These are phyloP conservation scores for Cottus gobio DNA, from an alignment of 2,113 vertebrate species.

Conservation along the genomic window DNA sequence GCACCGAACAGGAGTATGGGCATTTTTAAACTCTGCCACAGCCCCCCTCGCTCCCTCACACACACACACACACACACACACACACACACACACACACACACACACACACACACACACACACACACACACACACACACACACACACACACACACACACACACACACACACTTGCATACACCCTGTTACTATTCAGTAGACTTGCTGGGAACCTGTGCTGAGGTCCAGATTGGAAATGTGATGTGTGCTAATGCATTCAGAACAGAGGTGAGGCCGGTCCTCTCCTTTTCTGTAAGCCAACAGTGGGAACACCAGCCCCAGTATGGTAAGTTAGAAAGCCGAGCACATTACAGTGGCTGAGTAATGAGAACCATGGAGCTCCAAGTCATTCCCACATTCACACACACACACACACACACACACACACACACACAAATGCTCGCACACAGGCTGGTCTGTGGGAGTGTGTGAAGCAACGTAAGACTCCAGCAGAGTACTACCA, in stretches of 20 bases:
- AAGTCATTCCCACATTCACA: slow-evolving; percentile 55
- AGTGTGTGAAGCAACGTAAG: slow-evolving; percentile 66
- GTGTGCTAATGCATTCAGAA: slow-evolving; percentile 80
- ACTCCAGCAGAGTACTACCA: slow-evolving; percentile 71
- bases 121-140: slow-evolving; percentile 28
- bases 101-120: slow-evolving; percentile 12
- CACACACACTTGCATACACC: slow-evolving; percentile 51
- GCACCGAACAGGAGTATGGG: slow-evolving; percentile 58
- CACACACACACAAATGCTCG: slow-evolving; percentile 37
- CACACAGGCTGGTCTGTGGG: slow-evolving; percentile 47
- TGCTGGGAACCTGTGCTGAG: slow-evolving; percentile 59
- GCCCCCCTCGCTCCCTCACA: neutral
- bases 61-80: slow-evolving; percentile 32
- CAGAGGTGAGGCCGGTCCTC: slow-evolving; percentile 71
- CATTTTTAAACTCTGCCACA: slow-evolving; percentile 67
- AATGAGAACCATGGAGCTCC: slow-evolving; percentile 74
- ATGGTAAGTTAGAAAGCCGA: slow-evolving; percentile 59
- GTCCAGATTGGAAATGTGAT: slow-evolving; percentile 76
- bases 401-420: slow-evolving; percentile 39
- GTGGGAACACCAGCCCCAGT: slow-evolving; percentile 68
- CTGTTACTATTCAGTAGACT: slow-evolving; percentile 66
- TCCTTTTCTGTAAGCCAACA: slow-evolving; percentile 68
- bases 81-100: slow-evolving; percentile 29
- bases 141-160: slow-evolving; percentile 33
- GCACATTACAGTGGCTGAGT: slow-evolving; percentile 70